Evolutionary conservation across 2,797 vertebrate species (phyloP).

Genomic region (Chromobotia macracanthus): DNA sequence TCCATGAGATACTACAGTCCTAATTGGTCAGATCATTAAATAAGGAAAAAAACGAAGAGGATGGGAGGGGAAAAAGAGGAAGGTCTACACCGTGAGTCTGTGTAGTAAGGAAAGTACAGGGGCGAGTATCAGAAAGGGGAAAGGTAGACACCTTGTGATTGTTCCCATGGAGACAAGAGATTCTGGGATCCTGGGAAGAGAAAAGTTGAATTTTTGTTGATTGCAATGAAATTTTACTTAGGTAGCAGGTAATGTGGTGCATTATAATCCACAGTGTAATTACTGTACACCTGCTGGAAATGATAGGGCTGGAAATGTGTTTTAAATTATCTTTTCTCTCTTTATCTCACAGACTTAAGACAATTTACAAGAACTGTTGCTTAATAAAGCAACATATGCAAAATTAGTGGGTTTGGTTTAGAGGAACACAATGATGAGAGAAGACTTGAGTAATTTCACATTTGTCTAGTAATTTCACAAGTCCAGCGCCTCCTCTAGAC

Average conservation of each 20-base stretch:
- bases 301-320: not conserved
- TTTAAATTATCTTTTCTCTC: conserved; percentile 3
- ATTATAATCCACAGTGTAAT: conserved; percentile 38
- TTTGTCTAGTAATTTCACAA: too few relatives aligned
- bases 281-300: conserved; percentile 38
- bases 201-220: conserved; percentile 25
- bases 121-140: not conserved
- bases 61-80: conserved; percentile 29
- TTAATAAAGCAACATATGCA: conserved; percentile 20
- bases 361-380: not conserved
- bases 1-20: conserved; percentile 46
- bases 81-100: not conserved
- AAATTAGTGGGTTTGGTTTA: too few relatives aligned
- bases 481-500: too few relatives aligned
- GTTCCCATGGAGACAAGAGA: conserved; percentile 39
- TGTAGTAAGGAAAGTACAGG: conserved; percentile 13
- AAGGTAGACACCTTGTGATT: conserved; percentile 1
- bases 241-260: conserved; percentile 15
- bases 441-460: too few relatives aligned
- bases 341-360: not conserved
- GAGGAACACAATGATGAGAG: too few relatives aligned
- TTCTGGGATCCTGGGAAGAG: conserved; percentile 11
- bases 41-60: conserved; percentile 26
- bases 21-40: conserved; percentile 59
- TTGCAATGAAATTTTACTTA: conserved; percentile 40